Evolutionary conservation across 2,888 invertebrate genomes (phyloP).

Genomic region (Spisula subtruncata): DNA sequence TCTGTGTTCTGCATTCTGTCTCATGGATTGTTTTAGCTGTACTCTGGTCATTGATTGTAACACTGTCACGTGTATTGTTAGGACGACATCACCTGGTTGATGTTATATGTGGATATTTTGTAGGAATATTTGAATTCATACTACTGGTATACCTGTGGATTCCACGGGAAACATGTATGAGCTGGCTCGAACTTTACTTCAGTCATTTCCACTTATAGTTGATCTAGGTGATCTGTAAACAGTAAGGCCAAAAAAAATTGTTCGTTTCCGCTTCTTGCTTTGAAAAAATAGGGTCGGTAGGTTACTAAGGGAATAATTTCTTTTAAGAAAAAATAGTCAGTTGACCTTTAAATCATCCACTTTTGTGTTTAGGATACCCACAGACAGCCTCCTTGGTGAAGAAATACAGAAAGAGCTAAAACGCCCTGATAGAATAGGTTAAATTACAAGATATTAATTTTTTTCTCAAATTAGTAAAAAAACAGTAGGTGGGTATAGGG

Average conservation of each 20-base stretch:
- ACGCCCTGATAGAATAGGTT: too few relatives aligned
- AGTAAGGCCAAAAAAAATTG: too few relatives aligned
- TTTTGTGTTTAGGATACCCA: too few relatives aligned
- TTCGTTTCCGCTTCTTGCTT: too few relatives aligned
- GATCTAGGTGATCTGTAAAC: background rate
- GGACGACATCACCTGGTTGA: slow-evolving; percentile 96
- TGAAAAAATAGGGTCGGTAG: too few relatives aligned
- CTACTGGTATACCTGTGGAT: slow-evolving; percentile 78
- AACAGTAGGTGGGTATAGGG: too few relatives aligned
- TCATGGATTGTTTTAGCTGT: slow-evolving; percentile 89
- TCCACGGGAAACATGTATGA: slow-evolving; percentile 75
- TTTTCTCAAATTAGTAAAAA: background rate
- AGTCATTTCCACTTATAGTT: slow-evolving; percentile 82
- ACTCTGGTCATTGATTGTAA: slow-evolving; percentile 93
- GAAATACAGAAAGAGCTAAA: too few relatives aligned
- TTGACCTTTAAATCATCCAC: too few relatives aligned
- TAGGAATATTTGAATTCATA: slow-evolving; percentile 90
- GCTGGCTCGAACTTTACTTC: slow-evolving; percentile 80
- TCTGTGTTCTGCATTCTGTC: slow-evolving; percentile 86
- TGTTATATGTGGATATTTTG: slow-evolving; percentile 92
- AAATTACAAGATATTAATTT: background rate
- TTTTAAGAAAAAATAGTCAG: too few relatives aligned
- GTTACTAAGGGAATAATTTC: too few relatives aligned
- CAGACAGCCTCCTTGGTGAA: too few relatives aligned
- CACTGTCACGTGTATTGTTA: slow-evolving; percentile 93